Evolutionary conservation across 2,797 vertebrate species (phyloP).

Genomic region (Ctenosaura bakeri): DNA sequence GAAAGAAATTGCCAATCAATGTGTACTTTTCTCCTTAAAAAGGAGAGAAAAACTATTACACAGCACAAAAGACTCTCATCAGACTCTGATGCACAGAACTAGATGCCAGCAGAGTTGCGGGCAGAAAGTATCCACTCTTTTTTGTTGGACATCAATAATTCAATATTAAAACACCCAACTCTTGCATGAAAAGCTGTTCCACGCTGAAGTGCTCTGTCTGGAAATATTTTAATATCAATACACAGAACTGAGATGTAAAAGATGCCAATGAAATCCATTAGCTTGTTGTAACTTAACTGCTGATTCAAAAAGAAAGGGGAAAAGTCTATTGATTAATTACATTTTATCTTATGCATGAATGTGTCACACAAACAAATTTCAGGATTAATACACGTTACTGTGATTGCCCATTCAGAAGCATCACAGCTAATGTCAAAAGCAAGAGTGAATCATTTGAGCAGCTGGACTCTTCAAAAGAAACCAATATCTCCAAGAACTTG

Average conservation of each 20-base stretch:
- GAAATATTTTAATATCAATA: slow-evolving; percentile 25
- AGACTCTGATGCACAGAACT: slow-evolving; percentile 43
- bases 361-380: slow-evolving; percentile 53
- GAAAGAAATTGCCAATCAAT: not conserved
- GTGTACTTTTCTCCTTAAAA: not conserved
- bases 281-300: slow-evolving; percentile 39
- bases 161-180: slow-evolving; percentile 48
- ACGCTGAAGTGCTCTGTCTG: slow-evolving; percentile 32
- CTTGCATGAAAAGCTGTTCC: slow-evolving; percentile 47
- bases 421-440: slow-evolving; percentile 28
- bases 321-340: slow-evolving; percentile 42
- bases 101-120: slow-evolving; percentile 29
- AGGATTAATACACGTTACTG: not conserved
- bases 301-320: not conserved
- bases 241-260: slow-evolving; percentile 6
- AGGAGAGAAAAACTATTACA: slow-evolving; percentile 24
- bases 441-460: slow-evolving; percentile 51
- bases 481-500: not conserved
- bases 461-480: slow-evolving; percentile 56
- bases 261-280: slow-evolving; percentile 50
- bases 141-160: slow-evolving; percentile 55
- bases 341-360: not conserved
- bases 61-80: slow-evolving; percentile 35
- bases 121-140: slow-evolving; percentile 47
- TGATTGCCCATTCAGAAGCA: slow-evolving; percentile 10